These are phyloP conservation scores for Phasia obesa DNA, from an alignment of 2,888 invertebrate genomes.

Conservation along the genomic window DNA sequence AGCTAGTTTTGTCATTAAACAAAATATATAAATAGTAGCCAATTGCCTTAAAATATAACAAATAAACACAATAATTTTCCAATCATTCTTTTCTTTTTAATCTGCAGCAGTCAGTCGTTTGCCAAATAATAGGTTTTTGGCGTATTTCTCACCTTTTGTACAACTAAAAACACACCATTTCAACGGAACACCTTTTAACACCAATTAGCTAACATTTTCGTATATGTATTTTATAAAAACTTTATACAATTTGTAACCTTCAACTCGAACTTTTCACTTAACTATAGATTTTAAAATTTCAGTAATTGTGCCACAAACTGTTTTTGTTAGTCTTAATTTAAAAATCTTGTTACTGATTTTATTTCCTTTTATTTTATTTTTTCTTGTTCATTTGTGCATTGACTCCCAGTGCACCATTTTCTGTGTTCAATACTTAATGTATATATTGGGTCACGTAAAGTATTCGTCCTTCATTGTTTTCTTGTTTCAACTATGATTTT, in stretches of 20 bases:
- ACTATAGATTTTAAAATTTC: background rate
- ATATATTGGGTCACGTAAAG: constrained; percentile 52
- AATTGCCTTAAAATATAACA: no score
- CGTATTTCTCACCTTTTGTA: no score
- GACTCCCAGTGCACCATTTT: constrained; percentile 34
- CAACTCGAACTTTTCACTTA: background rate
- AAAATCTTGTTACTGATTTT: constrained; percentile 28
- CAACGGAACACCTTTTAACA: no score
- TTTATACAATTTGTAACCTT: constrained; percentile 1
- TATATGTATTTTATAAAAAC: background rate
- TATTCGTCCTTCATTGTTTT: constrained; percentile 54
- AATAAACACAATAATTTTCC: no score
- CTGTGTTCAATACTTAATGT: background rate
- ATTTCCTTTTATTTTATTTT: background rate
- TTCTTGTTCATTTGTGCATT: constrained; percentile 25
- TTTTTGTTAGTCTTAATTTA: constrained; percentile 40
- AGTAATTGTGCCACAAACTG: background rate
- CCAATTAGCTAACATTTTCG: background rate
- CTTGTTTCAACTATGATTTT: constrained; percentile 43
- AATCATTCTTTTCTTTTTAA: no score
- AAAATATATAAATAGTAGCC: no score
- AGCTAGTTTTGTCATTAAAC: no score
- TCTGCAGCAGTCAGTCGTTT: no score
- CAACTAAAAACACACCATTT: no score
- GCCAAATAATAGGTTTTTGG: no score